A percentile compares a stretch with the other conserved stretches of the same genome.
Evolutionary conservation across 2,113 vertebrate genomes (phyloP).

Genomic region (Dasypus novemcinctus): DNA sequence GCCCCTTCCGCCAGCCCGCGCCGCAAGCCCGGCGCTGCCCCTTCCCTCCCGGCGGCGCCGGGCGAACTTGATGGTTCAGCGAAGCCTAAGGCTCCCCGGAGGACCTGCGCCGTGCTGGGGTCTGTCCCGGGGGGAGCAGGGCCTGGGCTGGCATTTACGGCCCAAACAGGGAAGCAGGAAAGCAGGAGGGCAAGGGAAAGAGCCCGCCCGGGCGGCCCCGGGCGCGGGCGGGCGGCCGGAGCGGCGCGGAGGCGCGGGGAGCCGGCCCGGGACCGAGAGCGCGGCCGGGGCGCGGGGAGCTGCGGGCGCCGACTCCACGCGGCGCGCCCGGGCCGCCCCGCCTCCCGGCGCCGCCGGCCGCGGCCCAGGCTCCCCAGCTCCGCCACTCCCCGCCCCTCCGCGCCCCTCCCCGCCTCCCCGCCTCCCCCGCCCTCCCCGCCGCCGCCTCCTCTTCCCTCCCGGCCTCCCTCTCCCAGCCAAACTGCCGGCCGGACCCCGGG

Average conservation of each 20-base stretch:
- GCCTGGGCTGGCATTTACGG: background rate
- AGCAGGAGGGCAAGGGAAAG: no score
- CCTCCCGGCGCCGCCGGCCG: conserved; percentile 55
- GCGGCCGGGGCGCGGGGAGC: background rate
- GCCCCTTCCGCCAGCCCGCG: background rate
- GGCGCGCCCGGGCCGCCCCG: conserved; percentile 42
- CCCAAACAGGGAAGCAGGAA: background rate
- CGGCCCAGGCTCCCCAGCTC: conserved; percentile 62
- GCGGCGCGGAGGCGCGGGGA: background rate
- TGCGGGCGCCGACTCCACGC: background rate
- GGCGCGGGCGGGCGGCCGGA: background rate
- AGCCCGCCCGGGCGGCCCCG: background rate
- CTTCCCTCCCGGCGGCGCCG: background rate
- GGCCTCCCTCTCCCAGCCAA: conserved; percentile 48
- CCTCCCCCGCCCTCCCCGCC: conserved; percentile 14
- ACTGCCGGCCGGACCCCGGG: conserved; percentile 60
- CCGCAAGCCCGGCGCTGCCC: background rate
- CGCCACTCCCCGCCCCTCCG: conserved; percentile 58
- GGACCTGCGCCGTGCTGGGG: background rate
- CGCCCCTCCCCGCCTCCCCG: background rate
- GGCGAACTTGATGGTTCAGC: conserved; percentile 48
- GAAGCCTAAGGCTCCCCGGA: conserved; percentile 36
- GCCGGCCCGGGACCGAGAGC: background rate
- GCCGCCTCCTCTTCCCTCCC: conserved; percentile 60
- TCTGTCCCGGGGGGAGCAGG: background rate